Evolutionary conservation across 2,113 vertebrate genomes (phyloP).

Genomic region (Bos javanicus): DNA sequence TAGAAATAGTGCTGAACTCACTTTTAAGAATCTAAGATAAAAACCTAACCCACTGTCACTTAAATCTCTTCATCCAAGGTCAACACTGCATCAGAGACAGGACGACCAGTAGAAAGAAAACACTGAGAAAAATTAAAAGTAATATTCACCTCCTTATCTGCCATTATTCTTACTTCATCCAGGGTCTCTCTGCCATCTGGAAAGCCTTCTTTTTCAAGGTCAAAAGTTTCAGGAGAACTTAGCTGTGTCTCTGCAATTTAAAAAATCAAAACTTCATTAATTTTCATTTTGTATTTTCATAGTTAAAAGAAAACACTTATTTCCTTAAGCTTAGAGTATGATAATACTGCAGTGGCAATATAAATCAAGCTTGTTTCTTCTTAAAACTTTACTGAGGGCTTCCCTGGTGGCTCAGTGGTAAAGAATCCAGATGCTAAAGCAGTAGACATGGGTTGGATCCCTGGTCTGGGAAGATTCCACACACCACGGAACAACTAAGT

Average conservation of each 20-base stretch:
- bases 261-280: conserved; percentile 55
- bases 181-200: conserved; percentile 44
- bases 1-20: conserved; percentile 23
- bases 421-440: background rate
- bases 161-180: conserved; percentile 73
- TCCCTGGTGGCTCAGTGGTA: background rate
- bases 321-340: background rate
- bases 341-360: background rate
- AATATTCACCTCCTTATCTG: conserved; percentile 50
- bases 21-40: conserved; percentile 28
- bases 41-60: background rate
- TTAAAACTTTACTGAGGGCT: background rate
- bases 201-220: conserved; percentile 70
- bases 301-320: background rate
- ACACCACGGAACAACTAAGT: background rate
- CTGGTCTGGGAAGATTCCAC: background rate
- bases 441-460: background rate
- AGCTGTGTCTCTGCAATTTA: conserved; percentile 88
- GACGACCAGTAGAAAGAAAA: conserved; percentile 9
- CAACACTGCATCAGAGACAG: conserved; percentile 3
- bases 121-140: background rate
- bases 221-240: conserved; percentile 75
- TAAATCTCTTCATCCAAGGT: conserved; percentile 28
- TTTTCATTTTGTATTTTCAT: conserved; percentile 33
- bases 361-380: background rate